Conservation (phyloP, 1,140 invertebrate species). For the Spodoptera litura region DNA sequence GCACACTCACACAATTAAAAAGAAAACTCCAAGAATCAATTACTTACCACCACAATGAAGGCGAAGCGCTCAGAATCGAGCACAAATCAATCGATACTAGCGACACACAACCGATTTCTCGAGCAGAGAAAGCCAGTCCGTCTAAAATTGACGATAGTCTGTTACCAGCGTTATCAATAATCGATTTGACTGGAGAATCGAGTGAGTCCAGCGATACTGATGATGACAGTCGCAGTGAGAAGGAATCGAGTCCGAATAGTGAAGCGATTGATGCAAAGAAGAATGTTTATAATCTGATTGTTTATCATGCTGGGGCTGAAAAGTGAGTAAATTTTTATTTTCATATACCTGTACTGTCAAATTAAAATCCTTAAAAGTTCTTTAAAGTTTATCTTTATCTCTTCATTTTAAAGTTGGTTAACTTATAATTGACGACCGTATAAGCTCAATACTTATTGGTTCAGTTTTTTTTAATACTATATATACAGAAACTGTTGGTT, state of each 20-base stretch:
- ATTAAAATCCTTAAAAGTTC: too few species aligned
- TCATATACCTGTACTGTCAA: too few species aligned
- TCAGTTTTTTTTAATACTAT: too few species aligned
- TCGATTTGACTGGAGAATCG: constrained; percentile 66
- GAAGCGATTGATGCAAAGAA: constrained; percentile 45
- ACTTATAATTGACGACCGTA: too few species aligned
- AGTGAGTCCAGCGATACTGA: constrained; percentile 58
- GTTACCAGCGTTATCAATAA: constrained; percentile 61
- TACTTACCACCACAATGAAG: constrained; percentile 65
- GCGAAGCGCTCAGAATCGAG: constrained; percentile 51
- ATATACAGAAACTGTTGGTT: too few species aligned
- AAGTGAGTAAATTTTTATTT: constrained; percentile 61
- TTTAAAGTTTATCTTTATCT: too few species aligned
- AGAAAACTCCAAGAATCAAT: constrained; percentile 69
- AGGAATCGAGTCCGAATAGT: constrained; percentile 20
- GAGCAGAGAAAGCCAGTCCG: constrained; percentile 35
- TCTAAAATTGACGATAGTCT: constrained; percentile 51
- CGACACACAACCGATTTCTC: constrained; percentile 33
- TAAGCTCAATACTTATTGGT: too few species aligned
- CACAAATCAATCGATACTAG: constrained; percentile 27
- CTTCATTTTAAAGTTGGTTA: too few species aligned
- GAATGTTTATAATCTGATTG: constrained; percentile 53
- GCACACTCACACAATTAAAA: constrained; percentile 67
- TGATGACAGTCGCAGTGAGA: constrained; percentile 45
- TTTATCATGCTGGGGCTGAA: constrained; percentile 68